phyloP scores from a whole-genome alignment of 2,888 invertebrate genomes.

The Polydesmus complanatus region DNA sequence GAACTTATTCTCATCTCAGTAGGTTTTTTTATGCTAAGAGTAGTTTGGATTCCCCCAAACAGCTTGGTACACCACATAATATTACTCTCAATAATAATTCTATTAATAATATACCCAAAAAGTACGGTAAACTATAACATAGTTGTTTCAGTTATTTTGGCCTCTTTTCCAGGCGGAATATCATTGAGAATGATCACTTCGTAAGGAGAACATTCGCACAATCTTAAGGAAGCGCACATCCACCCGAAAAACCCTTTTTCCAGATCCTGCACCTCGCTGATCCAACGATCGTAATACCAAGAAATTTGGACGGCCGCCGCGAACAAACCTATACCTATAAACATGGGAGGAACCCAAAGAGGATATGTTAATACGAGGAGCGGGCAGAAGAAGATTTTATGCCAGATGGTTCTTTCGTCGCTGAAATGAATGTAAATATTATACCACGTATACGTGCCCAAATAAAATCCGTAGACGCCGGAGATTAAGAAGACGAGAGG shows the following conservation, averaged over 20 bases:
- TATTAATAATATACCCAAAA: no score
- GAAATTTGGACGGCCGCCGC: constrained; percentile 54
- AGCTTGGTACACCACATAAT: no score
- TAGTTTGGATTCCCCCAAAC: no score
- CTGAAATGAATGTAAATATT: constrained; percentile 55
- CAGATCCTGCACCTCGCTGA: constrained; percentile 53
- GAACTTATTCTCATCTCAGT: no score
- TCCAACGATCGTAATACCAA: constrained; percentile 52
- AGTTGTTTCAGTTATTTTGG: not conserved
- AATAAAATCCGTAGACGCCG: constrained; percentile 53
- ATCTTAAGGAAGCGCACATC: constrained; percentile 49
- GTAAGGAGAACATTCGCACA: constrained; percentile 61
- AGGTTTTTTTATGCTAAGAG: no score
- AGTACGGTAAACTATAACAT: not conserved
- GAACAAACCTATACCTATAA: constrained; percentile 50
- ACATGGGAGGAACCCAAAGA: constrained; percentile 49
- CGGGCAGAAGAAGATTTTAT: constrained; percentile 49
- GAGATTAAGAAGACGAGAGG: constrained; percentile 52
- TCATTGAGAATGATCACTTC: constrained; percentile 45
- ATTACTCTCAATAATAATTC: no score
- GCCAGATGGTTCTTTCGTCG: constrained; percentile 48
- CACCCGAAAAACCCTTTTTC: constrained; percentile 68
- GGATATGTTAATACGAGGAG: constrained; percentile 54
- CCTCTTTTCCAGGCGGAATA: constrained; percentile 10
- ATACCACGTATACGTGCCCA: constrained; percentile 62